Evolutionary conservation across 2,113 vertebrate genomes (phyloP).

Genomic region (Capreolus pygargus): DNA sequence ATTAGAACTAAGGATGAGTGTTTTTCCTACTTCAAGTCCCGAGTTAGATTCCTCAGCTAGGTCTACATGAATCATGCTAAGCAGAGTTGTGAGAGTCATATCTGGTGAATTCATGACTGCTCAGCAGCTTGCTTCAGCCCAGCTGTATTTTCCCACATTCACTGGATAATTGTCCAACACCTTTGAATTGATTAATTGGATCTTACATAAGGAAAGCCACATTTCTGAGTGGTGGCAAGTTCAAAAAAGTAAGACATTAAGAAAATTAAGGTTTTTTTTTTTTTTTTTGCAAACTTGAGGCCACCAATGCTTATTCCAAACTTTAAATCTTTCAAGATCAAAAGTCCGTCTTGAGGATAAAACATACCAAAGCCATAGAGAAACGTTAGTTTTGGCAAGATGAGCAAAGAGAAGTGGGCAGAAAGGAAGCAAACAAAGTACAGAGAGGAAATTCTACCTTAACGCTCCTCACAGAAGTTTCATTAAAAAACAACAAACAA

Average conservation of each 20-base stretch:
- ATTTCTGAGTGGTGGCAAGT: constrained; percentile 37
- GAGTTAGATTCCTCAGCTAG: neutral
- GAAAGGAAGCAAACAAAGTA: constrained; percentile 78
- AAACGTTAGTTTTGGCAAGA: constrained; percentile 82
- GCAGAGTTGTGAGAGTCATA: neutral
- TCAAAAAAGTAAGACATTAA: constrained; percentile 56
- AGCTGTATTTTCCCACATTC: neutral
- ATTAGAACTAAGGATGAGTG: neutral
- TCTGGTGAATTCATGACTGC: neutral
- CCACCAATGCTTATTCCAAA: constrained; percentile 64
- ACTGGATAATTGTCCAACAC: neutral
- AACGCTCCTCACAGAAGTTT: constrained; percentile 54
- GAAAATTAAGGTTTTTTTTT: constrained; percentile 39
- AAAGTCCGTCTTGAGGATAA: constrained; percentile 63
- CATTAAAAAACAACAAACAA: constrained; percentile 59
- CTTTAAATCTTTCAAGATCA: constrained; percentile 69
- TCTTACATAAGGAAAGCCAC: neutral
- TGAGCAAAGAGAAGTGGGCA: constrained; percentile 74
- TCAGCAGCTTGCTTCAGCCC: neutral
- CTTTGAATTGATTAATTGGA: neutral
- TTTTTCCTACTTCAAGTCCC: neutral
- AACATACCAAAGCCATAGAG: constrained; percentile 62
- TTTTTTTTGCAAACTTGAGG: constrained; percentile 62
- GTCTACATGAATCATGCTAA: neutral
- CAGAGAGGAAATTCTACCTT: constrained; percentile 70